Percentiles rank a stretch among this genome's conserved stretches.
phyloP scores from a whole-genome alignment of 2,113 vertebrate species.

The Shinisaurus crocodilurus region DNA sequence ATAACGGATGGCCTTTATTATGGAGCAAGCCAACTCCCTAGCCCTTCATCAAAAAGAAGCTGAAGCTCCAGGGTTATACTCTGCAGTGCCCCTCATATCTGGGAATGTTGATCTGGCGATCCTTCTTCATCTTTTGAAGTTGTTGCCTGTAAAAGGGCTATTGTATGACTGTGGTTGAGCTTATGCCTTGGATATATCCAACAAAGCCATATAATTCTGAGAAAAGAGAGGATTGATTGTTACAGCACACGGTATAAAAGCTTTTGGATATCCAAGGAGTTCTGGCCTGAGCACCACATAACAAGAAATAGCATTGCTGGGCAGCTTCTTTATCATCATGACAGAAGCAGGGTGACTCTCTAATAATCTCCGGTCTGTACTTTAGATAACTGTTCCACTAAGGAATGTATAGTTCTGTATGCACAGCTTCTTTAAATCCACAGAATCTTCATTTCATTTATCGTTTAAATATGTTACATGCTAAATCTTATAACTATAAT shows the following conservation, averaged over 20 bases:
- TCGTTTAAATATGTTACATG: constrained; percentile 51
- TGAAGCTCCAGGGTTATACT: constrained; percentile 9
- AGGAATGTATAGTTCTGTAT: constrained; percentile 34
- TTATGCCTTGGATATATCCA: constrained; percentile 56
- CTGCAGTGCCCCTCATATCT: constrained; percentile 8
- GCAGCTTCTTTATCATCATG: constrained; percentile 36
- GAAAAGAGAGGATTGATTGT: constrained; percentile 62
- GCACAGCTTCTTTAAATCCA: constrained; percentile 24
- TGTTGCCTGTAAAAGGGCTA: constrained; percentile 38
- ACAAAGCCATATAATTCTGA: constrained; percentile 33
- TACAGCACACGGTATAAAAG: constrained; percentile 38
- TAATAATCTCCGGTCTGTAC: constrained; percentile 5
- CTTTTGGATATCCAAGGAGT: constrained; percentile 47
- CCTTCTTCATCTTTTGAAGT: constrained; percentile 30
- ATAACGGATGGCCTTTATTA: constrained; percentile 25
- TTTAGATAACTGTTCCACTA: not conserved
- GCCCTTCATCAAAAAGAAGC: constrained; percentile 16
- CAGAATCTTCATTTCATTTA: constrained; percentile 60
- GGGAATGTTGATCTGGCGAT: constrained; percentile 5
- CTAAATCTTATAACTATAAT: constrained; percentile 64
- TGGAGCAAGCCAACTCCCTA: not conserved
- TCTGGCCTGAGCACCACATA: constrained; percentile 27
- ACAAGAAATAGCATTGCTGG: constrained; percentile 41
- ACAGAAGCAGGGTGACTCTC: constrained; percentile 35
- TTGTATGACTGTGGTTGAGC: constrained; percentile 56